Percentiles rank a stretch among this genome's conserved stretches.
These are phyloP conservation scores for Petromus typicus DNA, from an alignment of 2,113 vertebrate species.

Conservation along the genomic window DNA sequence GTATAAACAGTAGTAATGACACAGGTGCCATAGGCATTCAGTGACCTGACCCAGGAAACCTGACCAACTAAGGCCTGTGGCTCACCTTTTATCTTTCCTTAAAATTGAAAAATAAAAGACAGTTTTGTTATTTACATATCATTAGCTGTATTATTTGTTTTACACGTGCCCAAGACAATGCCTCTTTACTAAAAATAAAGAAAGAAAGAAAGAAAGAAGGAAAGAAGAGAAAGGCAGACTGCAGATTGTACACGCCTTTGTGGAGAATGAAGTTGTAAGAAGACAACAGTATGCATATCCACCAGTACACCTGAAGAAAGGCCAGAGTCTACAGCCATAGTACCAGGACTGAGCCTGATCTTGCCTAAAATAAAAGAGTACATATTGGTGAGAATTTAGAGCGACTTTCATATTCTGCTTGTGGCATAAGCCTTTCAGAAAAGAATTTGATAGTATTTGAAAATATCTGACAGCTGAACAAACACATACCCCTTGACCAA, in stretches of 20 bases:
- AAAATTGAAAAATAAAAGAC: background rate
- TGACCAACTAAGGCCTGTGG: background rate
- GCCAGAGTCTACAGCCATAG: background rate
- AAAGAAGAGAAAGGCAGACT: background rate
- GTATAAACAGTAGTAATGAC: background rate
- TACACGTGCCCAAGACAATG: background rate
- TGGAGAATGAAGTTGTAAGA: conserved; percentile 17
- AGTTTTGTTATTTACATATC: background rate
- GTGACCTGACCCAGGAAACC: background rate
- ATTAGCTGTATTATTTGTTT: background rate
- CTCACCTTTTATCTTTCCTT: background rate
- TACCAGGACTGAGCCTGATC: too few relatives aligned
- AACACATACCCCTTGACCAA: background rate
- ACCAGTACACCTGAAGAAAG: background rate
- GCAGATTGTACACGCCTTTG: background rate
- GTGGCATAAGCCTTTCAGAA: background rate
- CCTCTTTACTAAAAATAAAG: background rate
- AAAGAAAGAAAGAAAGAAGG: too few relatives aligned
- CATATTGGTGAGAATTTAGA: background rate
- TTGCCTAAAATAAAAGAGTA: background rate
- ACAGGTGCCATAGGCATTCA: background rate
- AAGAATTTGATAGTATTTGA: background rate
- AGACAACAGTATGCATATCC: background rate
- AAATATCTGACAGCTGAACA: background rate
- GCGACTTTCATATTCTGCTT: background rate